Evolutionary conservation across 64 coral and sea anemone genomes (phyloP).

Genomic region (Pocillopora verrucosa): DNA sequence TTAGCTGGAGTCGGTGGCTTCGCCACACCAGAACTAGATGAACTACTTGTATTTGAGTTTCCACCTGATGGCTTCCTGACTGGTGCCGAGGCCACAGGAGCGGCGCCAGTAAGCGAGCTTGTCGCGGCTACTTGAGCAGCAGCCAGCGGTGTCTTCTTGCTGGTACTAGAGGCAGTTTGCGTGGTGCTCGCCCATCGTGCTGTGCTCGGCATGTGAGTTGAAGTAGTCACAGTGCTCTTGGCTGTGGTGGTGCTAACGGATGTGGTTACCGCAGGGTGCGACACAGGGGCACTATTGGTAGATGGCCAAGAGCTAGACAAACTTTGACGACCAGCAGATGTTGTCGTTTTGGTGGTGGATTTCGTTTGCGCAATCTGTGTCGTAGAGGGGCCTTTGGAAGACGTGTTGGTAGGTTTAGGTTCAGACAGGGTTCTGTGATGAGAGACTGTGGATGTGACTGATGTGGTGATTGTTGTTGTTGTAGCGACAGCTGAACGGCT

Average conservation of each 20-base stretch:
- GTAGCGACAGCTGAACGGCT: slow-evolving; percentile 26
- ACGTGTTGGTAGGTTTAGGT: slow-evolving; percentile 14
- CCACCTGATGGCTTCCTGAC: slow-evolving; percentile 59
- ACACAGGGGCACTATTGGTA: background rate
- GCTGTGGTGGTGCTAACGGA: slow-evolving; percentile 21
- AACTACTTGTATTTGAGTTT: slow-evolving; percentile 4
- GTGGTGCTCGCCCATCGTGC: slow-evolving; percentile 56
- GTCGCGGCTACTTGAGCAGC: slow-evolving; percentile 43
- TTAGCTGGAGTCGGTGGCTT: slow-evolving; percentile 74
- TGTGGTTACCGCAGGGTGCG: background rate
- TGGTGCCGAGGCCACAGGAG: background rate
- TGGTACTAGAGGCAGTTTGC: slow-evolving; percentile 21
- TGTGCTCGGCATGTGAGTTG: slow-evolving; percentile 61
- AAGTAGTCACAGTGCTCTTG: slow-evolving; percentile 11
- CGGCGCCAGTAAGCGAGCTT: slow-evolving; percentile 29
- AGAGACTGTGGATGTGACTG: slow-evolving; percentile 50
- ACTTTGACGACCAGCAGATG: slow-evolving; percentile 5
- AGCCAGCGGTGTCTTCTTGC: slow-evolving; percentile 45
- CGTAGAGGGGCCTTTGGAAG: background rate
- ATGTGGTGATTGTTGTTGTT: slow-evolving; percentile 39
- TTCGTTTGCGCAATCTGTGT: slow-evolving; percentile 22
- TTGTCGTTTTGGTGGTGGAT: slow-evolving; percentile 28
- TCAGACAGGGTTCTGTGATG: slow-evolving; percentile 32
- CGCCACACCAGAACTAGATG: slow-evolving; percentile 31
- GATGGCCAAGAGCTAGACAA: slow-evolving; percentile 45